Percentiles rank a stretch among this genome's conserved stretches.
These are phyloP conservation scores for Plotosus lineatus DNA, from an alignment of 2,113 vertebrate genomes.

Conservation along the genomic window DNA sequence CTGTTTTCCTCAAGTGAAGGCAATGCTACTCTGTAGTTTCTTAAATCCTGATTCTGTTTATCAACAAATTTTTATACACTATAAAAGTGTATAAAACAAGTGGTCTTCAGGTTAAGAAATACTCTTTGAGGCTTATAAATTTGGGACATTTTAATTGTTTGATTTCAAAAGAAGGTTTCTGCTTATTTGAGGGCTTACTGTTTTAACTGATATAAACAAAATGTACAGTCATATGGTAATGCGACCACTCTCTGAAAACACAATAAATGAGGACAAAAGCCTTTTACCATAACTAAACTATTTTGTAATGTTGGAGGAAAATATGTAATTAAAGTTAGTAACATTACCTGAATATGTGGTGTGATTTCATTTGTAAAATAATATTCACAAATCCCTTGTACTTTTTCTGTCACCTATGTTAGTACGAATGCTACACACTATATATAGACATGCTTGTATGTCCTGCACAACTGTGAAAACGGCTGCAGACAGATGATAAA, in stretches of 20 bases:
- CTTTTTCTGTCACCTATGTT: too few species aligned
- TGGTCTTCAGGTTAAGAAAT: background rate
- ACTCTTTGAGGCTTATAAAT: slow-evolving; percentile 67
- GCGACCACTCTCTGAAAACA: slow-evolving; percentile 98
- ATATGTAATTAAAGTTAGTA: too few species aligned
- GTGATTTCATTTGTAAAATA: too few species aligned
- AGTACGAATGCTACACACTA: too few species aligned
- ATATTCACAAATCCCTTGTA: too few species aligned
- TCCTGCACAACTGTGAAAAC: too few species aligned
- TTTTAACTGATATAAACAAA: slow-evolving; percentile 82
- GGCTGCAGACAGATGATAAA: too few species aligned
- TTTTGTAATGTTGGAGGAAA: too few species aligned
- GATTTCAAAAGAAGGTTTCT: slow-evolving; percentile 74
- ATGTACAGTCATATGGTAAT: slow-evolving; percentile 72
- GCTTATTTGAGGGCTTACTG: slow-evolving; percentile 93
- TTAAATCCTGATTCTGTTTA: background rate
- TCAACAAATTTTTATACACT: background rate
- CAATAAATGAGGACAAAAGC: slow-evolving; percentile 92
- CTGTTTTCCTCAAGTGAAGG: too few species aligned
- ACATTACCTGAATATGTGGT: too few species aligned
- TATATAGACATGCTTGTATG: too few species aligned
- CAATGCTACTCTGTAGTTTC: too few species aligned
- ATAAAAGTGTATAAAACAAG: background rate
- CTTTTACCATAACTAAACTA: slow-evolving; percentile 99
- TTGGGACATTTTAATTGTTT: slow-evolving; percentile 78